Evolutionary conservation across 2,888 invertebrate species (phyloP).

Genomic region (Atrina japonica): DNA sequence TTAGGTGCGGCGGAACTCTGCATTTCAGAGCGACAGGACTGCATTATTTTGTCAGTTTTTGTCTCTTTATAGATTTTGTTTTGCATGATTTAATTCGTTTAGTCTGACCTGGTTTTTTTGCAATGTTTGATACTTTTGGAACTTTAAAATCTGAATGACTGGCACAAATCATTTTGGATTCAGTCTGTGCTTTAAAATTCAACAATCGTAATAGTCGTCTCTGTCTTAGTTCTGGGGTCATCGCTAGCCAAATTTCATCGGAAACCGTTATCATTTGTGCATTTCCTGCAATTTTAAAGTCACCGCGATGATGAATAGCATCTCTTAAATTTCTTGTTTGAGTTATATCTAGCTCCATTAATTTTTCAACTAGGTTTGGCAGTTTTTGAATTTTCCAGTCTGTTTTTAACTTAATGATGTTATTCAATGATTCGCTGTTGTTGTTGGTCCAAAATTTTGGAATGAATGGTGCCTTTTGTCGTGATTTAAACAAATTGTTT

Average conservation of each 20-base stretch:
- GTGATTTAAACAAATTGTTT: neutral
- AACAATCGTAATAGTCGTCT: conserved; percentile 8
- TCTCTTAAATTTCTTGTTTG: conserved; percentile 1
- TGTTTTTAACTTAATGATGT: conserved; percentile 15
- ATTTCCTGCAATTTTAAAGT: neutral
- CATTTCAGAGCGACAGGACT: too few relatives aligned
- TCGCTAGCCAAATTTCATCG: conserved; percentile 1
- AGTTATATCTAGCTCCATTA: neutral
- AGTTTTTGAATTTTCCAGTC: conserved; percentile 17
- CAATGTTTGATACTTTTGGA: conserved; percentile 8
- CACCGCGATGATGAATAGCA: conserved; percentile 5
- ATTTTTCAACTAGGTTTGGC: neutral
- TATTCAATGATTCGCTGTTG: conserved; percentile 23
- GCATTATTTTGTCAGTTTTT: too few relatives aligned
- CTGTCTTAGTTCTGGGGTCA: conserved; percentile 3
- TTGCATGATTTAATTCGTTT: conserved; percentile 18
- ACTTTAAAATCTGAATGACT: neutral
- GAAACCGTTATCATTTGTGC: neutral
- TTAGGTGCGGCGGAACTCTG: too few relatives aligned
- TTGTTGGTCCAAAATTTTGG: conserved; percentile 20
- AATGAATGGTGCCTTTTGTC: neutral
- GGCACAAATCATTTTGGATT: neutral
- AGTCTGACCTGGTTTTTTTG: conserved; percentile 13
- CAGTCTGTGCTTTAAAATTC: neutral
- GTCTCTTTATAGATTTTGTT: neutral